phyloP scores from a whole-genome alignment of 2,113 vertebrate genomes.

The Anhinga rufa region DNA sequence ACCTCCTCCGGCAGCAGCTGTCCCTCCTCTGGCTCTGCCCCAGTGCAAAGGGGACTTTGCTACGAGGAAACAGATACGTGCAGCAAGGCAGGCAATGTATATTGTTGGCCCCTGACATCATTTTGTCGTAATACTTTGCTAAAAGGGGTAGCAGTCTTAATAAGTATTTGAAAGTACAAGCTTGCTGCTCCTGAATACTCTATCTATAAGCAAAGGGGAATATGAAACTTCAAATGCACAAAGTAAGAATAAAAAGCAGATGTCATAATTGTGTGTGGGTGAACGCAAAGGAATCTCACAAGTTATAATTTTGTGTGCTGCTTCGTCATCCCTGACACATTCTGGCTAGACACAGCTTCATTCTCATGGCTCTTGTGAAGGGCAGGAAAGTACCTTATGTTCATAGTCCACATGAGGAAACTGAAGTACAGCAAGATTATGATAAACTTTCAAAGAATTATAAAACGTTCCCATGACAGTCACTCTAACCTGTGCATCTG shows the following conservation, averaged over 20 bases:
- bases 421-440: neutral
- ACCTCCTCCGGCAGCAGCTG: neutral
- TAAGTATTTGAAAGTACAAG: too few relatives aligned
- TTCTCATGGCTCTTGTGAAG: neutral
- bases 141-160: too few relatives aligned
- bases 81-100: neutral
- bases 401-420: neutral
- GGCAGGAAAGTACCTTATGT: neutral
- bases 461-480: neutral
- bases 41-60: neutral
- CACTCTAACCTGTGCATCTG: neutral
- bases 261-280: neutral
- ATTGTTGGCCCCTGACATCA: neutral
- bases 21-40: neutral
- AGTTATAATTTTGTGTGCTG: neutral
- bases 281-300: neutral
- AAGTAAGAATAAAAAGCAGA: neutral
- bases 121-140: neutral
- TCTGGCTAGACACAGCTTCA: neutral
- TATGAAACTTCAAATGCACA: neutral
- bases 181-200: neutral
- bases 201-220: neutral
- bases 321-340: neutral
- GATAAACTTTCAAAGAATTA: neutral
- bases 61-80: accelerated